Evolutionary conservation across 2,888 invertebrate genomes (phyloP), one percentile per base, ranked within the genome.

Genomic region (Dolichopus griseipennis): DNA sequence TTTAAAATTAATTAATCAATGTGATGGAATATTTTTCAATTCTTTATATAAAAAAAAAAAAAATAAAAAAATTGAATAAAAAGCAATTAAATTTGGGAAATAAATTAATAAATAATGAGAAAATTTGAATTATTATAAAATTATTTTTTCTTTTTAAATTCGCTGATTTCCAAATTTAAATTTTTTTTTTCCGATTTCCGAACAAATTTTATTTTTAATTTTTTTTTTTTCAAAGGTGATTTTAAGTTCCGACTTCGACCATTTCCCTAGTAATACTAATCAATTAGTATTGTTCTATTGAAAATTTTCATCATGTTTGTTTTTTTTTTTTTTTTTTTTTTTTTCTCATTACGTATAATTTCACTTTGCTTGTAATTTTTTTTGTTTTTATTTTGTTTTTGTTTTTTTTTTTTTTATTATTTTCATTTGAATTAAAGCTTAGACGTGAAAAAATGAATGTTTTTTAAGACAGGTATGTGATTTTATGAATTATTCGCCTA

Each of bases 401-500:
- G 3, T 41, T 41, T 27, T 27, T 27, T 4, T 27, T 41, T 41
- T 27, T 41, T 41, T 41, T 41, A 41, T 27, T 27, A n/a, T 41
- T 41, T 15, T 41, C 12, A 41, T 41, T 52, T n/a, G n/a, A 52
- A 52, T 52, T 52, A 52, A 65, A 65, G 52, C 41, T 65, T 21
- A 65, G 9, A 65, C 41, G 27, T 37, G 41, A 41, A 65, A 41
- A 37, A 34, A 65, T 65, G 65, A 22, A 65, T 66, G 66, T 66
- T 33, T 34, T n/a, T 65, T 33, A 34, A 43, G 43, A 18, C 10
- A 15, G 52, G 61, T 67, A 34, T 65, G 41, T 65, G 41, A 63
- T 20, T 65, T 63, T 34, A 66, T 63, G 63, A 27, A 33, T 43
- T 68, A 66, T 63, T 65, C 64, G 65, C 64, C 41, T 68, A 43